Evolutionary conservation across 2,797 vertebrate species (phyloP), one percentile per base, ranked within the genome.

Genomic region (Anas bahamensis): DNA sequence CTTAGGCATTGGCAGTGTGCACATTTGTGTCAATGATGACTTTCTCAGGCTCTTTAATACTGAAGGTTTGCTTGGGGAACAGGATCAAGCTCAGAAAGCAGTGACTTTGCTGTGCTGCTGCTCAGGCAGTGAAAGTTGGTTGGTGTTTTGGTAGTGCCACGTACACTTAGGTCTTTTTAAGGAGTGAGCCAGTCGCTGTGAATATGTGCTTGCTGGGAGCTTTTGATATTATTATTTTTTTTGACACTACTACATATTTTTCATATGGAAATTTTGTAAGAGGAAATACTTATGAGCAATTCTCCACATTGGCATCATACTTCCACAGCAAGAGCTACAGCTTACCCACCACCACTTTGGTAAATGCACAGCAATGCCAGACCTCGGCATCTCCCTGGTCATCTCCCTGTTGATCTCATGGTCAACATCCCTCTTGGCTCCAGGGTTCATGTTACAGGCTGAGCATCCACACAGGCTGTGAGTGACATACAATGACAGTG

Each of bases 401-500:
- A 39, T 39, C 39, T 39, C 39, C 39, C 39, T 39, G 39, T 39
- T 39, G 39, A 39, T 39, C 39, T 39, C 1, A 0, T 41, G 46
- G 41, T 24, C 31, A 22, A 15, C 1, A 2, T 31, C 31, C 24
- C 5, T 70, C 5, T 81, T 3, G 0, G 9, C 46, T 70, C 15
- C n/a, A 31, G 48, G 52, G 17, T 57, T 8, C 46, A 4, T 41
- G 21, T 48, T 80, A 28, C 9, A 3, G 35, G 18, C 60, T 33
- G 31, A 79, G 37, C 53, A 37, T 15, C 53, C 1, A 0, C 2
- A 1, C 1, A 4, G 50, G 13, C 64, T 13, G 2, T 57, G 48
- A 5, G 17, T 66, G 56, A 68, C 5, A 0, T 21, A 35, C 37
- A 22, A 50, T 44, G 60, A 46, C 19, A 33, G 14, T 39, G 44